Base-by-base conservation (phyloP, 2,888 invertebrate genomes). In the Drosophila nigritarsus region DNA sequence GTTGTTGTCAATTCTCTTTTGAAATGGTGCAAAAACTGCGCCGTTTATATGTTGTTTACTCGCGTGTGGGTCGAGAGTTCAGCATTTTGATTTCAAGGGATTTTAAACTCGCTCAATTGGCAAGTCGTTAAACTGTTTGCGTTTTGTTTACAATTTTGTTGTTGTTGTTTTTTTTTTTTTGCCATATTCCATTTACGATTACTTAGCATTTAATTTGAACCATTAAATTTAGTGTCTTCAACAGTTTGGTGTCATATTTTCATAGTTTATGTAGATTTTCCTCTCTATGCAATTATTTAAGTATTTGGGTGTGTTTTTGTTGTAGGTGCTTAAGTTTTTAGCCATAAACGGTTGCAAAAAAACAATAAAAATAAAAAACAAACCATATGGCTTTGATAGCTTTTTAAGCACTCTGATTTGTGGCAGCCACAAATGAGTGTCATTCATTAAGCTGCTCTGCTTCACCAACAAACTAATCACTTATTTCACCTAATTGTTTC, bases 1-100 rank as follows among this genome's bases (percentile, higher is more conserved):
- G 40, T 62, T 48, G 38, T 45, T 69, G 53, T 61, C 63, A 40
- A 85, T 85, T 56, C 69, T 58, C 56, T 73, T 79, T 82, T 82
- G 32, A 66, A 80, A 80, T 71, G 75, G 56, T 62, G 67, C 49
- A 49, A 54, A 61, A 56, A 30, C 38, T 58, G 68, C 34, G 49
- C 24, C 54, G 69, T 30, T 60, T 50, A 60, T 71, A 42, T 32
- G 32, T 2, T 71, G 62, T 60, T 74, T 74, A 62, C 62, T 50
- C 30, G 13, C 24, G 54, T 55, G 54, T 56, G 62, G 62, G 49
- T 66, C 66, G 45, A 66, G 67, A 67, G 68, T 50, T 67, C 55
- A 67, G 40, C 27, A 40, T 61, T 61, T 73, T 11, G 32, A 42
- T 49, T 38, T 27, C n/a, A 20, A 29, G 20, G 38, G 34, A 32